These are phyloP conservation scores for Drosophila nr. perissopoda DNA, from an alignment of 2,888 invertebrate species.

Conservation along the genomic window DNA sequence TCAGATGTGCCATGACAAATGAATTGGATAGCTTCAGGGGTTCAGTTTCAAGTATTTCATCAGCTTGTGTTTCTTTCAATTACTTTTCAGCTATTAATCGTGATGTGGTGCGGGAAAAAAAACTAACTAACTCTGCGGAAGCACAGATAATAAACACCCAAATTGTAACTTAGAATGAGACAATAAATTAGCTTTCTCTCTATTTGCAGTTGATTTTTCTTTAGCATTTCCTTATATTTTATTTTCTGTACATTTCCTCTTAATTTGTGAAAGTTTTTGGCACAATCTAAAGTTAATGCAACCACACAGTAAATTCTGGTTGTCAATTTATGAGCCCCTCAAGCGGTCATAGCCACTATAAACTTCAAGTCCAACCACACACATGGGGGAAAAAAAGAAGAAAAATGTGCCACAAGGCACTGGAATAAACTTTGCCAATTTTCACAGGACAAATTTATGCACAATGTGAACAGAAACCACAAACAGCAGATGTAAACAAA, in stretches of 20 bases:
- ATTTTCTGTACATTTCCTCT: neutral
- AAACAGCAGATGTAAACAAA: constrained; percentile 29
- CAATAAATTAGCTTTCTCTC: neutral
- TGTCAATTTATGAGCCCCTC: constrained; percentile 35
- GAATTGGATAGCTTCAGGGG: neutral
- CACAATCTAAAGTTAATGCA: constrained; percentile 9
- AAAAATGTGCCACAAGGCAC: constrained; percentile 1
- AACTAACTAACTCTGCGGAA: neutral
- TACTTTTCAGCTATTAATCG: neutral
- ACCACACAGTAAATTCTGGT: constrained; percentile 8
- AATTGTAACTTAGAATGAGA: neutral
- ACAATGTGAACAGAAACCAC: constrained; percentile 47
- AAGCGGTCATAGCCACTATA: constrained; percentile 46
- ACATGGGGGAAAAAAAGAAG: constrained; percentile 1
- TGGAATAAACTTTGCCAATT: constrained; percentile 70
- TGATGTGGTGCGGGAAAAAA: neutral
- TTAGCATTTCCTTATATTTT: neutral
- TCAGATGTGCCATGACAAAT: neutral
- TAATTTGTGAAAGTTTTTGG: neutral
- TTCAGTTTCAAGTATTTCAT: neutral
- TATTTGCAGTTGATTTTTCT: neutral
- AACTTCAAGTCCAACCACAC: constrained; percentile 43
- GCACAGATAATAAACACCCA: neutral
- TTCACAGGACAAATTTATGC: constrained; percentile 70
- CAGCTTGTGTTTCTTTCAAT: neutral